Evolutionary conservation across 2,888 invertebrate genomes (phyloP), one percentile per base, ranked within the genome.

Genomic region (Mallateleia sp.): DNA sequence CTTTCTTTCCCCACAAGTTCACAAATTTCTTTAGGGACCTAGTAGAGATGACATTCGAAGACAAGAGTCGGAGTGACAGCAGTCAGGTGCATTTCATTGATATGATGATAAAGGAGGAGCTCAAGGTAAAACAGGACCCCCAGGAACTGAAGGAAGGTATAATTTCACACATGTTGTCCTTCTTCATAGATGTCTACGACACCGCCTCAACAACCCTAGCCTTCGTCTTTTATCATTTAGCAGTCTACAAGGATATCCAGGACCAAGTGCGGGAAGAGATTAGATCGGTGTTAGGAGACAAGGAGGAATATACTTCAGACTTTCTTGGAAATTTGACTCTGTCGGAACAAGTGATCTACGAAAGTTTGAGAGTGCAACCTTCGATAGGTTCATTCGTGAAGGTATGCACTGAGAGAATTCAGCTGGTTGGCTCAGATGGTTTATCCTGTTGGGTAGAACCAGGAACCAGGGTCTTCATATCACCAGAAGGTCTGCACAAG

Each of bases 111-210:
- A 79, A 87, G 5, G 77, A 87, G 11, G 66, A 28, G 28, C 28
- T 28, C 28, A 28, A 87, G n/a, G 58, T 64, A 2, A 8, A 11
- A 0, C 11, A 25, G 8, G 28, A 20, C 14, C 2, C 50, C 8
- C 14, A 64, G 2, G 4, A 34, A 8, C 25, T 28, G 5, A 6
- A 28, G 4, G 8, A 28, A 11, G 42, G 24, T 8, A 92, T 96
- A 86, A 89, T 94, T 0, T 93, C 96, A 0, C 95, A 96, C 78
- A 94, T 95, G 3, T 91, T 96, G 1, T 95, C 96, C 1, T 96
- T 96, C 88, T 96, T 96, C 88, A 81, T 95, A 1, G 96, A 96
- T 22, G 96, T 96, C 0, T 96, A 95, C 88, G 96, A 96, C 89
- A 96, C 96, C 0, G 95, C 96, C 0, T 95, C 96, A 20, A 94